Conservation (phyloP, 2,888 invertebrate species). For the Onchidella celtica region DNA sequence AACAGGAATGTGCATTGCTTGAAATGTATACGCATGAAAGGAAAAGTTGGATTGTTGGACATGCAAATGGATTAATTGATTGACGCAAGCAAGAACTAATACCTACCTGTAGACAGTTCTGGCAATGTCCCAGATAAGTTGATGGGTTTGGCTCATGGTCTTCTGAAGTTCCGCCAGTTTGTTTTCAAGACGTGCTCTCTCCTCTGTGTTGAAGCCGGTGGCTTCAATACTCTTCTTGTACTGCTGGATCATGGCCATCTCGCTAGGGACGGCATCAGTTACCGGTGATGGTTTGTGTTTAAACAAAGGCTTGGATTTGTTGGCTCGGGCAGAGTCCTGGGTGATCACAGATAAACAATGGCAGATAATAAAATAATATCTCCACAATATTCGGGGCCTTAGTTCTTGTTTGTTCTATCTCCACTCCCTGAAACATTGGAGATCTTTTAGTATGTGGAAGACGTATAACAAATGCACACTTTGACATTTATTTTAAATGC, state of each 20-base stretch:
- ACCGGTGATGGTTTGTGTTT: too few species aligned
- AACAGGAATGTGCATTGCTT: background rate
- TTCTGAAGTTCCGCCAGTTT: background rate
- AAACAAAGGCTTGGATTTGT: too few species aligned
- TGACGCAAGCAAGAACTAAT: too few species aligned
- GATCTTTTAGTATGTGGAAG: too few species aligned
- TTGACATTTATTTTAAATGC: too few species aligned
- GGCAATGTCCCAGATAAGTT: conserved; percentile 39
- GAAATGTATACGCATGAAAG: background rate
- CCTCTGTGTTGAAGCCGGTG: background rate
- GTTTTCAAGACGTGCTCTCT: background rate
- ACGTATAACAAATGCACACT: too few species aligned
- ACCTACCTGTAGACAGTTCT: conserved; percentile 38
- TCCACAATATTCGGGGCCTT: too few species aligned
- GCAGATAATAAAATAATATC: too few species aligned
- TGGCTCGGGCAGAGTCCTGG: too few species aligned
- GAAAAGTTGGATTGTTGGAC: background rate
- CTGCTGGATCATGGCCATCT: conserved; percentile 80
- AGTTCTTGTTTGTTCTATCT: too few species aligned
- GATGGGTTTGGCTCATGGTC: conserved; percentile 32
- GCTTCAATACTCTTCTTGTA: conserved; percentile 59
- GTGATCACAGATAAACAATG: too few species aligned
- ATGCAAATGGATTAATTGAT: background rate
- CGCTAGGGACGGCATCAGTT: conserved; percentile 78
- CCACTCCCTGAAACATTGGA: too few species aligned